Conservation (phyloP, 1,140 invertebrate genomes). For the Saccostrea echinata region DNA sequence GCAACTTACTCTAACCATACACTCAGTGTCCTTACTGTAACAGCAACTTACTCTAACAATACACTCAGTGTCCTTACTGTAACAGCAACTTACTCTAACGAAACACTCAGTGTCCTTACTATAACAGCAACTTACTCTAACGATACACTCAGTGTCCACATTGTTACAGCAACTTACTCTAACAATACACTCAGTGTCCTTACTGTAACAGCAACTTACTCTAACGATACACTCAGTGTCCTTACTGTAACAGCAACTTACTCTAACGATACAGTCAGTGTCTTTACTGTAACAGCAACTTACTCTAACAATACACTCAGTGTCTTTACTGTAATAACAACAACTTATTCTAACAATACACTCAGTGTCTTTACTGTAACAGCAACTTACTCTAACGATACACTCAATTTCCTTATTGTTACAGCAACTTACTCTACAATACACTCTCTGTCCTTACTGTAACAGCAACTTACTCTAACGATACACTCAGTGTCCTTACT, state of each 20-base stretch:
- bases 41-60: constrained; percentile 84
- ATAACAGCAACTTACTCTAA: constrained; percentile 81
- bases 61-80: too few species aligned
- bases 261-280: constrained; percentile 87
- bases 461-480: too few species aligned
- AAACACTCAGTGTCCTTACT: constrained; percentile 80
- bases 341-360: too few species aligned
- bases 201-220: constrained; percentile 65
- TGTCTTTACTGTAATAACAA: too few species aligned
- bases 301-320: constrained; percentile 88
- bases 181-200: constrained; percentile 84
- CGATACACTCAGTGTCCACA: constrained; percentile 70
- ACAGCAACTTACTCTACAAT: too few species aligned
- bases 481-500: too few species aligned
- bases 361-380: too few species aligned
- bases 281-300: constrained; percentile 21
- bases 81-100: constrained; percentile 82
- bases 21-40: too few species aligned
- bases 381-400: too few species aligned
- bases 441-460: too few species aligned
- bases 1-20: constrained; percentile 84
- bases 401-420: too few species aligned
- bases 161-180: constrained; percentile 78
- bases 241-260: constrained; percentile 57
- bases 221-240: constrained; percentile 85